Evolutionary conservation across 2,113 vertebrate species (phyloP), one percentile per base, ranked within the genome.

Genomic region (Eira barbara): DNA sequence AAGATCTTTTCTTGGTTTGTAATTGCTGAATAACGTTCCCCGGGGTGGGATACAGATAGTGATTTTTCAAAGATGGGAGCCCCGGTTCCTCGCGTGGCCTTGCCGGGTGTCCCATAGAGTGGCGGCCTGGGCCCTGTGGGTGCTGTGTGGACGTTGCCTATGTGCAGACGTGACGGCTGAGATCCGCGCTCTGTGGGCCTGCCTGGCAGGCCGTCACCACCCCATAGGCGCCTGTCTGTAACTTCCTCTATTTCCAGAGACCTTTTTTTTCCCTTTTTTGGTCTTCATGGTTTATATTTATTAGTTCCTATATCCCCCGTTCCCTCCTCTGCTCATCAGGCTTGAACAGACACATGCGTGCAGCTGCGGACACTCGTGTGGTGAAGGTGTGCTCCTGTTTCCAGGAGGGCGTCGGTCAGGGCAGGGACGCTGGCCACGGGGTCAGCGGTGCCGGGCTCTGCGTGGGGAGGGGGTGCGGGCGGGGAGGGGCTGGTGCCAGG

Each of bases 161-260:
- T 3, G 39, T 6, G 9, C 42, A 20, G 36, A n/a, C 0, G 6
- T 10, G 9, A 29, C 20, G 39, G 3, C 31, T 3, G 14, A 17
- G 63, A 14, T 29, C 29, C 0, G 2, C 0, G n/a, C 34, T 36
- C 39, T 13, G 0, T 7, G 13, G 2, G 2, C 18, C 8, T 49
- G 21, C 63, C 23, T 49, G 78, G 8, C 34, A 1, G 1, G 31
- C 88, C 1, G 2, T 31, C 61, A 12, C 10, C 29, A 27, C 7
- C 65, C 65, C 45, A 0, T 7, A 7, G 3, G 7, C n/a, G 8
- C 34, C 83, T 23, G 14, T 20, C 21, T 15, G 1, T 36, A 36
- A 39, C 6, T 65, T 10, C 47, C 20, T 3, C 0, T 15, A 0
- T 86, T 78, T 42, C 79, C 73, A 82, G 23, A 67, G 59, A 4